These are phyloP conservation scores for Laspeyria flexula DNA, from an alignment of 2,888 invertebrate species.

Conservation along the genomic window DNA sequence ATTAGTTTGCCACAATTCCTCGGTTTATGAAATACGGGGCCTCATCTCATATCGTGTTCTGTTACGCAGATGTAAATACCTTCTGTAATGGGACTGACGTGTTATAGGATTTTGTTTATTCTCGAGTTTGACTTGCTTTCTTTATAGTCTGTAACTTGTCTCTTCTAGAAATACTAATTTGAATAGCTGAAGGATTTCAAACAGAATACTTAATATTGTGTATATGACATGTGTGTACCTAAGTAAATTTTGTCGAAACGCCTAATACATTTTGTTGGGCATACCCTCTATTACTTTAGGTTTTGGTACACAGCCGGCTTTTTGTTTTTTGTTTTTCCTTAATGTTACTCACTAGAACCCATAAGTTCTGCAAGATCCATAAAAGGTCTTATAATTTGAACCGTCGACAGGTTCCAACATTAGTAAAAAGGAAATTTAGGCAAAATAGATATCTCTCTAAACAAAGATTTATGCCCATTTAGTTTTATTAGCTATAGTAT, in stretches of 20 bases:
- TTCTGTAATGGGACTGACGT: conserved; percentile 17
- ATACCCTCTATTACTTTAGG: too few species aligned
- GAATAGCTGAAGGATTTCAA: neutral
- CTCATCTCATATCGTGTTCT: neutral
- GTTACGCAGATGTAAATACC: conserved; percentile 3
- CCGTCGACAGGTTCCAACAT: neutral
- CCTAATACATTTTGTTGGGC: too few species aligned
- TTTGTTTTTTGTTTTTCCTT: neutral
- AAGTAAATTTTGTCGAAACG: too few species aligned
- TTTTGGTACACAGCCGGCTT: too few species aligned
- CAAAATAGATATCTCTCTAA: too few species aligned
- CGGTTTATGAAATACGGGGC: conserved; percentile 1
- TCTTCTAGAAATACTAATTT: neutral
- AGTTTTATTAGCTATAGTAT: too few species aligned
- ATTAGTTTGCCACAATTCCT: conserved; percentile 7
- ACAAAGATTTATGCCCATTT: too few species aligned
- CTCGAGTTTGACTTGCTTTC: neutral
- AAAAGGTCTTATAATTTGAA: conserved; percentile 1
- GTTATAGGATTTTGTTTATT: neutral
- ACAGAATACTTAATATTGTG: neutral
- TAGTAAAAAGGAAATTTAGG: neutral
- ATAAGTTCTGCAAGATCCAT: neutral
- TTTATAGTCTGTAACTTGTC: neutral
- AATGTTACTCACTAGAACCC: neutral
- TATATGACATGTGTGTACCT: too few species aligned